Percentiles rank a stretch among this genome's conserved stretches.
Conservation (phyloP, 23 tunicate genomes). For the Botrylloides violaceus region DNA sequence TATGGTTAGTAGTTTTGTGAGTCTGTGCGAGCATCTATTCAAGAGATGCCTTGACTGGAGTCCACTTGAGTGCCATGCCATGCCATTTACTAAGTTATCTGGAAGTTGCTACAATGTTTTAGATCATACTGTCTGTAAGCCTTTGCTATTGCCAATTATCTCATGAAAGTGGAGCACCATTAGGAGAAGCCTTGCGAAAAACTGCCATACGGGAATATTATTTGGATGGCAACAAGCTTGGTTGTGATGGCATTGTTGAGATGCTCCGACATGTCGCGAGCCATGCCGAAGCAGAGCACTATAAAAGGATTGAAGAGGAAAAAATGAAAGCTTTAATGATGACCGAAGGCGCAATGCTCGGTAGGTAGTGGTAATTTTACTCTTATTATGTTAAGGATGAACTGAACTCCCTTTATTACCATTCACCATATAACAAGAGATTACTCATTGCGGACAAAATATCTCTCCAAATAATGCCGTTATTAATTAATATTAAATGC, state of each 20-base stretch:
- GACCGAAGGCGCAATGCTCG: conserved; percentile 27
- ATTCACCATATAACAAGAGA: too few species aligned
- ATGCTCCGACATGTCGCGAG: conserved; percentile 43
- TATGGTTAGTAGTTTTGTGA: too few species aligned
- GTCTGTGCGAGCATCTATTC: too few species aligned
- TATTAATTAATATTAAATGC: too few species aligned
- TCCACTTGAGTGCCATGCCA: too few species aligned
- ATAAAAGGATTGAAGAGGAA: conserved; percentile 40
- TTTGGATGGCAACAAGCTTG: conserved; percentile 75
- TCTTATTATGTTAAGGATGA: too few species aligned
- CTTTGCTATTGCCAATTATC: conserved; percentile 68
- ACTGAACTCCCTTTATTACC: too few species aligned
- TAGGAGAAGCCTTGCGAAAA: conserved; percentile 48
- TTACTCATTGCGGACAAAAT: too few species aligned
- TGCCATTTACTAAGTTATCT: too few species aligned
- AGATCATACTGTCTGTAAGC: conserved; percentile 73
- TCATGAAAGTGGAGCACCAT: conserved; percentile 36
- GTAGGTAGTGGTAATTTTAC: neutral
- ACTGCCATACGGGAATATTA: conserved; percentile 62
- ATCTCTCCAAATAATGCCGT: too few species aligned
- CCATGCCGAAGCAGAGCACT: conserved; percentile 68
- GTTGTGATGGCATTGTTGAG: conserved; percentile 40
- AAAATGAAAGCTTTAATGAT: conserved; percentile 62
- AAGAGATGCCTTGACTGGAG: too few species aligned
- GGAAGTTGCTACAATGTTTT: too few species aligned